Evolutionary conservation across 92 coral and sea anemone species (phyloP).

Genomic region (Umimayanthus chanpuru): DNA sequence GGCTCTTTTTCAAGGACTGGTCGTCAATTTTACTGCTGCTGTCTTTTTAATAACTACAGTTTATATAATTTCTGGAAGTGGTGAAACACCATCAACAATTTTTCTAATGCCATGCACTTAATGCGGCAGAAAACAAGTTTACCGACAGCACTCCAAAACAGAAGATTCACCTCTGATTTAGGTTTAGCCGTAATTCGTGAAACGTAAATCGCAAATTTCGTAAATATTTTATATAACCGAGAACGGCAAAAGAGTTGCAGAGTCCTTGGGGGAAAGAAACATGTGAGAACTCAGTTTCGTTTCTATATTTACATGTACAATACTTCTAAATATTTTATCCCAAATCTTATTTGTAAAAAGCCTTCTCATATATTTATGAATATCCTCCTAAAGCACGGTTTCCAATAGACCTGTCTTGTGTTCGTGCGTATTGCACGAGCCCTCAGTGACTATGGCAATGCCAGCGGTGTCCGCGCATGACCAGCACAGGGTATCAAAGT

Average conservation of each 20-base stretch:
- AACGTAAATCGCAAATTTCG: neutral
- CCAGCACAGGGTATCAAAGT: conserved; percentile 45
- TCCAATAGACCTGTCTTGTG: conserved; percentile 21
- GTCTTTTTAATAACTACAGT: too few relatives aligned
- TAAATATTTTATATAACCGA: neutral
- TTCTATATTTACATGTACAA: neutral
- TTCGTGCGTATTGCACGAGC: conserved; percentile 21
- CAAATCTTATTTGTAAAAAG: neutral
- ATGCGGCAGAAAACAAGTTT: too few relatives aligned
- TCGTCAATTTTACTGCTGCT: too few relatives aligned
- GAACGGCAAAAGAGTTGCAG: neutral
- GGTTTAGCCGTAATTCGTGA: neutral
- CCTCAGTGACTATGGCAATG: conserved; percentile 17
- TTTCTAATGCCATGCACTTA: too few relatives aligned
- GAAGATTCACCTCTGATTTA: too few relatives aligned
- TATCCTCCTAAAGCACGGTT: conserved; percentile 13
- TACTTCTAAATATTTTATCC: too few relatives aligned
- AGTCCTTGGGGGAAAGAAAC: neutral
- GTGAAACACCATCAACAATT: too few relatives aligned
- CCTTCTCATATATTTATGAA: neutral
- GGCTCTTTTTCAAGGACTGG: too few relatives aligned
- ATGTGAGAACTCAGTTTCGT: neutral
- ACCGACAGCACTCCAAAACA: too few relatives aligned
- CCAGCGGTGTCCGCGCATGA: conserved; percentile 43
- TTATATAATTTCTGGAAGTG: too few relatives aligned